Evolutionary conservation across 2,888 invertebrate genomes (phyloP), one percentile per base, ranked within the genome.

Genomic region (Dicranocentrus wangi): DNA sequence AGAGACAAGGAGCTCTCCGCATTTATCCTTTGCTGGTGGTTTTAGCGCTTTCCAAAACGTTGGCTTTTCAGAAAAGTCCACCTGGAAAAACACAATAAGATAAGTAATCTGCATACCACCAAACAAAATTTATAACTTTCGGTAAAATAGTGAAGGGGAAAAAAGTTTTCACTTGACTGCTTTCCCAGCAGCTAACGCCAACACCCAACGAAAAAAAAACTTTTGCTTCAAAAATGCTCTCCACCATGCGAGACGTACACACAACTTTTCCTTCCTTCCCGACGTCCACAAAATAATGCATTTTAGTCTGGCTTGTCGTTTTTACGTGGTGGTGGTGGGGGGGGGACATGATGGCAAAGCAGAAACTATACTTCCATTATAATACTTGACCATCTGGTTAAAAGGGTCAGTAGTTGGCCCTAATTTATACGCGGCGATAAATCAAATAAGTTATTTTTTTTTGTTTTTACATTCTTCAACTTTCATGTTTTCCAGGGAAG

Each of bases 1-100:
- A 2, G 97, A 97, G 65, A 97, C 94, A 83, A 98, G 91, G 73
- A 97, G 91, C 89, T 97, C 96, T 0, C 96, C 96, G 87, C 96
- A 96, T 89, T 96, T 96, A 90, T 96, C 95, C 90, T 96, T 96
- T 17, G 95, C 94, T 79, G 96, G 95, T 0, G 96, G 96, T 88
- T 96, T 95, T 81, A 96, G 90, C 0, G 96, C 94, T 89, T 96
- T 96, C 96, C 96, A 96, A 90, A 96, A 96, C n/a, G 95, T 93
- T 7, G 96, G 96, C 89, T 96, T 96, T 89, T 95, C 94, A 87
- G 95, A 95, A 85, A 96, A 91, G 88, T 96, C 96, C 87, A 96
- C 95, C 95, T 95, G 23, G 21, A 23, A 42, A 28, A 7, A 63
- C 28, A 61, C 32, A 58, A 69, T 8, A 42, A 21, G 21, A 53